These are phyloP conservation scores for Ploceus nigricollis DNA, from an alignment of 2,113 vertebrate genomes.

Conservation along the genomic window DNA sequence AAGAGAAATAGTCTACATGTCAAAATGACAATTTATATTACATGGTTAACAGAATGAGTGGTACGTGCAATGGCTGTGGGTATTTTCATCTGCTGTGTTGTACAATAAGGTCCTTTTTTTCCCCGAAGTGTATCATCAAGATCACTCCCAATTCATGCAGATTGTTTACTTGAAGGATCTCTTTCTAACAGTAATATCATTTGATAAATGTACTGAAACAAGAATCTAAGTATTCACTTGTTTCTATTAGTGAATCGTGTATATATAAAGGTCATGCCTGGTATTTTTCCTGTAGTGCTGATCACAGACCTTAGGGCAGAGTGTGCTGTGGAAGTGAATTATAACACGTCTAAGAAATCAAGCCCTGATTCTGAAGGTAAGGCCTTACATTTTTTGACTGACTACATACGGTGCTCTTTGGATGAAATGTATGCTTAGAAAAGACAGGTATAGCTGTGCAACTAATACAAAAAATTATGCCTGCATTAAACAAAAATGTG, in stretches of 20 bases:
- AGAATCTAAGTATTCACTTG: conserved; percentile 41
- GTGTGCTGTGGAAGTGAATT: conserved; percentile 49
- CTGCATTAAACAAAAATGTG: background rate
- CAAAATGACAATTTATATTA: conserved; percentile 83
- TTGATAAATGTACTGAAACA: conserved; percentile 63
- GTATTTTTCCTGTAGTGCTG: background rate
- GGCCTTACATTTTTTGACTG: conserved; percentile 20
- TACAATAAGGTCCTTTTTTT: conserved; percentile 60
- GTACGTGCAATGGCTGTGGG: conserved; percentile 55
- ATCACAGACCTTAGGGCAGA: conserved; percentile 21
- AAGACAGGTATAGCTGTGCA: background rate
- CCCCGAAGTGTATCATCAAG: conserved; percentile 58
- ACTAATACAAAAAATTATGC: background rate
- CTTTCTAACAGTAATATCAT: conserved; percentile 25
- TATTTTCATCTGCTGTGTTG: conserved; percentile 59
- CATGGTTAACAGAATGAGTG: conserved; percentile 72
- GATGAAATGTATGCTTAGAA: background rate
- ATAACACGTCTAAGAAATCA: conserved; percentile 27
- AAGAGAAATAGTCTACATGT: conserved; percentile 74
- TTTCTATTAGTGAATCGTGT: background rate
- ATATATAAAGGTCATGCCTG: conserved; percentile 62
- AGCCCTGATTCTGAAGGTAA: conserved; percentile 68
- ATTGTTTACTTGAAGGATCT: conserved; percentile 66
- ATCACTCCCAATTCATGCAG: conserved; percentile 64
- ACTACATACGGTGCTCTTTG: background rate